Conservation (phyloP, 1,140 invertebrate genomes). For the Stegodyphus dumicola region DNA sequence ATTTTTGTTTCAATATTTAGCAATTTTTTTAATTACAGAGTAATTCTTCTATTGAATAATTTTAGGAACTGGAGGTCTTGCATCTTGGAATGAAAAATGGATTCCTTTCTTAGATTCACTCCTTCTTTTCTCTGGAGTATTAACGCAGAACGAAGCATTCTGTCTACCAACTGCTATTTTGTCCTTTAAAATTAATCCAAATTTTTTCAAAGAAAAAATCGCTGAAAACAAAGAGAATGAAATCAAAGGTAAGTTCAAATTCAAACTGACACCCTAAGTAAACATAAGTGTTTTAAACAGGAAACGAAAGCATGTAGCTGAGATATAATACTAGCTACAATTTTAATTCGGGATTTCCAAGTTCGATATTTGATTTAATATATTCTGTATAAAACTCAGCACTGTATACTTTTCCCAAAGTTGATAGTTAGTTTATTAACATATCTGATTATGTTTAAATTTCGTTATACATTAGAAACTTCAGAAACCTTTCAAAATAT, state of each 20-base stretch:
- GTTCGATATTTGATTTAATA: too few species aligned
- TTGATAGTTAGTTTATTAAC: too few species aligned
- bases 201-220: background rate
- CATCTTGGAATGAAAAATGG: conserved; percentile 24
- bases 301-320: too few species aligned
- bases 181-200: conserved; percentile 30
- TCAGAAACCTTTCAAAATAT: too few species aligned
- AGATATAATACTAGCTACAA: too few species aligned
- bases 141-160: background rate
- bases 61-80: conserved; percentile 25
- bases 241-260: background rate
- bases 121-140: conserved; percentile 8
- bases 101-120: conserved; percentile 29
- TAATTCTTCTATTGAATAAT: background rate
- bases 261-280: too few species aligned
- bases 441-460: too few species aligned
- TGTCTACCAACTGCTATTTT: background rate
- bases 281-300: too few species aligned
- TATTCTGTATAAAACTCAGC: too few species aligned
- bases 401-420: too few species aligned
- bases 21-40: background rate
- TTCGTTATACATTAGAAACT: too few species aligned
- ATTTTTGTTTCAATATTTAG: background rate
- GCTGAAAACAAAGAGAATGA: background rate
- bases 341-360: too few species aligned